Evolutionary conservation across 2,113 vertebrate genomes (phyloP), one percentile per base, ranked within the genome.

Genomic region (Todiramphus chloris): DNA sequence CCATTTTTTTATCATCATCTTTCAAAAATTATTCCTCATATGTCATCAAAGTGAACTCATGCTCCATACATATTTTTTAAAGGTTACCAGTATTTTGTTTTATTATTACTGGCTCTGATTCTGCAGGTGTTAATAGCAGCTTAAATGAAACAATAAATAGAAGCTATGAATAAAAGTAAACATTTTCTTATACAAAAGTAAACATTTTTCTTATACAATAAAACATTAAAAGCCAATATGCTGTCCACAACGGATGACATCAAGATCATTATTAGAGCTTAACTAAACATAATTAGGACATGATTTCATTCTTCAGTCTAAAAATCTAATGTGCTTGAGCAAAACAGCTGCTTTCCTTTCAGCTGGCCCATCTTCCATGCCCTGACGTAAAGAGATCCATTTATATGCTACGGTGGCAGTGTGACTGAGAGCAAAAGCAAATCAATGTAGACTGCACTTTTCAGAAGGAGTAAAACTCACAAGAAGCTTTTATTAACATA

Each of bases 371-470:
- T 17, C 20, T 28, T 35, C 56, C 53, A 37, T 5, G 11, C 6
- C 16, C 68, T 39, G 41, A 44, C 43, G 55, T 4, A 33, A 18
- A 76, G 59, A 44, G 5, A 41, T n/a, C 14, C 58, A 44, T 27
- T 53, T 43, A 11, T 5, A 16, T 4, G 31, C 18, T 23, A 24
- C 7, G 2, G 39, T 39, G 74, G 59, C 33, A 33, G 17, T 4
- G 25, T 27, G 14, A 51, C 2, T 16, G 48, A 77, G 17, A 83
- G 37, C 51, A 78, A 62, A 87, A 84, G 21, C 1, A 0, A 5
- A 7, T 2, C 74, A 25, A 13, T 55, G 35, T 1, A 24, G 0
- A 1, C 31, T 24, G 13, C 2, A 13, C 19, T 68, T 51, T 60
- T 21, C 16, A 44, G 24, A 15, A 51, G 28, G 37, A 74, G 46